Conservation (phyloP, 2,888 invertebrate genomes). For the Saturnia japonica region DNA sequence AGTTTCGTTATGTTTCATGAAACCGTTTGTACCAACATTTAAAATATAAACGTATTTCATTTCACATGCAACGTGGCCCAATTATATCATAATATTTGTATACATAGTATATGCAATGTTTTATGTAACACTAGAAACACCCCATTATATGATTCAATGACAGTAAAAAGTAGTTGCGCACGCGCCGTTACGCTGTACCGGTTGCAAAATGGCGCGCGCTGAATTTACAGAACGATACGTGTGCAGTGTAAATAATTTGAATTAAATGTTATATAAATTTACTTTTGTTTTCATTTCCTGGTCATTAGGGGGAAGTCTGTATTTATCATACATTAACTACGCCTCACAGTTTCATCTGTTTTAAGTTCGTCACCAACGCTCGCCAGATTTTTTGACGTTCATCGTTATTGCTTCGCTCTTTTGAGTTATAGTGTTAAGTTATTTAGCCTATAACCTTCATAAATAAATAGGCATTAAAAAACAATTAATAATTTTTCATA, state of each 20-base stretch:
- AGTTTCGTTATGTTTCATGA: background rate
- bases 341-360: no score
- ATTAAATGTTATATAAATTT: conserved; percentile 65
- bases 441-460: no score
- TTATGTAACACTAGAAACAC: conserved; percentile 23
- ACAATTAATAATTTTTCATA: no score
- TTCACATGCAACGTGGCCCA: conserved; percentile 14
- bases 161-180: background rate
- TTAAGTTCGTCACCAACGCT: no score
- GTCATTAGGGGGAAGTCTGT: conserved; percentile 25
- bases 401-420: no score
- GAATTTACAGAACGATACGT: conserved; percentile 47
- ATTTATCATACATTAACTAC: background rate
- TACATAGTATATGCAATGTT: conserved; percentile 5
- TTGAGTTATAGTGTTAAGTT: no score
- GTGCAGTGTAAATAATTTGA: conserved; percentile 51
- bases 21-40: background rate
- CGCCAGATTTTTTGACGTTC: no score
- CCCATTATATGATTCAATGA: conserved; percentile 16
- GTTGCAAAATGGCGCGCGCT: conserved; percentile 44
- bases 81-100: conserved; percentile 12
- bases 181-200: conserved; percentile 27
- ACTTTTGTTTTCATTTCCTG: conserved; percentile 59
- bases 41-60: conserved; percentile 6
- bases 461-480: no score